These are phyloP conservation scores for Galeopterus variegatus DNA, from an alignment of 2,113 vertebrate species.

Conservation along the genomic window DNA sequence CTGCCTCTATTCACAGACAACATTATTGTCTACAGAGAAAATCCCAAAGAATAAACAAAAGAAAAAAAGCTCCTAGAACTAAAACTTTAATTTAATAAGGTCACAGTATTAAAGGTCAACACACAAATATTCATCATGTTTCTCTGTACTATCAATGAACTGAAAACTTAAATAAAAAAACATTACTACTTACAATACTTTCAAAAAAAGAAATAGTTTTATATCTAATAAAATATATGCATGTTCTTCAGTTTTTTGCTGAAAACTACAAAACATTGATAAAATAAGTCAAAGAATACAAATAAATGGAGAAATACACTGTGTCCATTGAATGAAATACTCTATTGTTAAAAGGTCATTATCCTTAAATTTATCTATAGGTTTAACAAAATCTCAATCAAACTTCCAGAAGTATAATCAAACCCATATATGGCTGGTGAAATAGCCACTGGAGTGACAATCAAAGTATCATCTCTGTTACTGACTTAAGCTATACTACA, in stretches of 20 bases:
- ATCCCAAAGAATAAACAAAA: background rate
- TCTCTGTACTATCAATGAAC: background rate
- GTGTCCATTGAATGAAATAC: background rate
- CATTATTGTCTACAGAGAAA: background rate
- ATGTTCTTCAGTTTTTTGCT: background rate
- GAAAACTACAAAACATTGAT: background rate
- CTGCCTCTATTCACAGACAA: background rate
- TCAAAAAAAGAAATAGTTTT: background rate
- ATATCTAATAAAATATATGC: background rate
- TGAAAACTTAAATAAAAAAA: background rate
- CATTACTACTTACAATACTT: background rate
- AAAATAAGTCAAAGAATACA: background rate
- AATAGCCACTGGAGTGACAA: background rate
- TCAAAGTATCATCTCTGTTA: background rate
- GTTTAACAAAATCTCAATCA: background rate
- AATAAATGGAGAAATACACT: background rate
- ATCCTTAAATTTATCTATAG: background rate
- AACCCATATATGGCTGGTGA: background rate
- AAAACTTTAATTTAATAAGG: background rate
- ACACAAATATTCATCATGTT: background rate
- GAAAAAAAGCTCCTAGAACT: background rate
- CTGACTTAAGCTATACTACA: background rate
- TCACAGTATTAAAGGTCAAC: background rate
- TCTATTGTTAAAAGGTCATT: background rate
- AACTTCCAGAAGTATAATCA: background rate